Evolutionary conservation across 2,888 invertebrate species (phyloP), one percentile per base, ranked within the genome.

Genomic region (Erebia palarica): DNA sequence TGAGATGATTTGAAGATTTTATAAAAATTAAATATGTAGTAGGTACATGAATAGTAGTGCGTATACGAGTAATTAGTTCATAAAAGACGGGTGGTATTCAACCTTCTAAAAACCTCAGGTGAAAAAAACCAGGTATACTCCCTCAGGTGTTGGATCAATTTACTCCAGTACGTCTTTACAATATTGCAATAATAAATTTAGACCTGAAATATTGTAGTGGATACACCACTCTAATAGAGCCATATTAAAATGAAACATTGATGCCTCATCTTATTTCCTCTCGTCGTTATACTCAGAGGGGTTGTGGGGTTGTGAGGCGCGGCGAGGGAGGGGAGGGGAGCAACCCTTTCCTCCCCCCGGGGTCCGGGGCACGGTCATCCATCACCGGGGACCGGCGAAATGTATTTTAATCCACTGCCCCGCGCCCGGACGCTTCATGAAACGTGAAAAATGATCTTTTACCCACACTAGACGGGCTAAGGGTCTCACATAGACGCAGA

Each of bases 361-460:
- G 78, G 80, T 79, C 76, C 76, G 75, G 76, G 47, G 61, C 11
- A 7, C 47, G 80, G 81, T 82, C 86, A 92, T 92, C 92, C 90
- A 92, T 92, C 92, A 91, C 88, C 78, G 80, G 78, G 82, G 86
- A 85, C 86, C 81, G 84, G 88, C 87, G 89, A 91, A 92, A 92
- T 92, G 92, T 93, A 93, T 92, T 93, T 92, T 93, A 92, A 93
- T 93, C 93, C 91, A 91, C 84, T 91, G 83, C 85, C 85, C 86
- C 86, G 84, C 86, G 84, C 86, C 84, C 81, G 83, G 79, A 75
- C 88, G 90, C 89, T 93, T 91, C 92, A 92, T 92, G 91, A 91
- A 91, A 91, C 88, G 90, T 93, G 93, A 93, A 92, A 92, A 92
- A 92, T 93, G 93, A 92, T 92, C 86, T 83, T 73, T 75, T 78